Conservation (phyloP, 2,113 vertebrate genomes). For the Calidris pugnax region DNA sequence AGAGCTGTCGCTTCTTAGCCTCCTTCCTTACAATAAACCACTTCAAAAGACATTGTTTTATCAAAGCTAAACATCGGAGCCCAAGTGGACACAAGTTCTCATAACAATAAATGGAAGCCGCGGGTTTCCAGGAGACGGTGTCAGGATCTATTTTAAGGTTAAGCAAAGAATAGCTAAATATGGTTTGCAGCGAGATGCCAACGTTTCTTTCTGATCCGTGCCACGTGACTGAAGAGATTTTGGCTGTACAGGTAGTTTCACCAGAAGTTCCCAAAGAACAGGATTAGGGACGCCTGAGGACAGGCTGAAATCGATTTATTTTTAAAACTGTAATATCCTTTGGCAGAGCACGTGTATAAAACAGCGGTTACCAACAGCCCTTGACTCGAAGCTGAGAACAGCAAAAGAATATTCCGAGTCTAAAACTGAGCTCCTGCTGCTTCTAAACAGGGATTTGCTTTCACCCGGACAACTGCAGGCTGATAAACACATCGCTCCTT, state of each 20-base stretch:
- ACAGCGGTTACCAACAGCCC: not conserved
- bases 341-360: not conserved
- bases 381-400: not conserved
- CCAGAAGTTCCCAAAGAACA: not conserved
- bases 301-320: not conserved
- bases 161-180: conserved; percentile 46
- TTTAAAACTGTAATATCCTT: not conserved
- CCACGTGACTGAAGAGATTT: not conserved
- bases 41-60: not conserved
- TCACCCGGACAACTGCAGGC: not conserved
- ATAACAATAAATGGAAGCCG: not conserved
- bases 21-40: not conserved
- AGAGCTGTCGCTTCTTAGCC: not conserved
- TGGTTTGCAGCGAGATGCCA: conserved; percentile 5
- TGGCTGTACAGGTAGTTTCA: not conserved
- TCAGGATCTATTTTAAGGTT: conserved; percentile 54
- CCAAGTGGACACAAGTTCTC: not conserved
- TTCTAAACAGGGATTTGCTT: not conserved
- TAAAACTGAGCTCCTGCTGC: not conserved
- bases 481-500: not conserved
- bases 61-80: not conserved
- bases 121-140: not conserved
- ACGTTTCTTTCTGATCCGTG: not conserved
- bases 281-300: not conserved
- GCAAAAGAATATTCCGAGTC: not conserved